Evolutionary conservation across 1,140 invertebrate species (phyloP), one percentile per base, ranked within the genome.

Genomic region (Caerostris extrusa): DNA sequence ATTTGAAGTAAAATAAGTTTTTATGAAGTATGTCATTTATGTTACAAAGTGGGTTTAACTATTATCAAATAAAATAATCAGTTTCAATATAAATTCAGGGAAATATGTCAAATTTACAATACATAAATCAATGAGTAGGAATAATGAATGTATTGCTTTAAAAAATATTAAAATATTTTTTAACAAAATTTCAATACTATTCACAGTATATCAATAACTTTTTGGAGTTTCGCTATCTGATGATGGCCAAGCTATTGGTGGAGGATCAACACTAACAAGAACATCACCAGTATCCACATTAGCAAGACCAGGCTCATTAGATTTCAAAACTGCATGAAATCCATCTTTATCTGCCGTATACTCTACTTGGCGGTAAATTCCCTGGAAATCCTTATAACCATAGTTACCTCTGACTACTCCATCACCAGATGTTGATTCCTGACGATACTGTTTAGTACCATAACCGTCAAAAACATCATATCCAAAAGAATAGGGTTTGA

Each of bases 391-490:
- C 61, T 90, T 93, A 57, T 93, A 95, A n/a, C 94, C 94, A 69
- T 95, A 95, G 19, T 77, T 94, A 1, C 94, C 94, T 53, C 19
- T 90, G n/a, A 94, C 86, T 12, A 85, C 57, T n/a, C 94, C 91
- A 14, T 95, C 83, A 8, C 67, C 88, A 14, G 82, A 19, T 8
- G 86, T 14, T 34, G 55, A 69, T 87, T 95, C 95, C 58, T 95
- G 87, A 5, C 94, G 93, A 69, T 89, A 89, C 53, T 95, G 94
- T 34, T 53, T 94, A 12, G 87, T 94, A 5, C 95, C 95, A 64
- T 94, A 90, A 55, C 93, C 95, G 87, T 95, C 95, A 81, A 90
- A 60, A 34, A 93, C 71, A 53, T 90, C 93, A 90, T 95, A 95
- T 12, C 86, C 88, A 57, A 95, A 95, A 12, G 88, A 57, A 77